Percentiles rank a stretch among this genome's conserved stretches.
Conservation (phyloP, 2,888 invertebrate species). For the Agriopis aurantiaria region DNA sequence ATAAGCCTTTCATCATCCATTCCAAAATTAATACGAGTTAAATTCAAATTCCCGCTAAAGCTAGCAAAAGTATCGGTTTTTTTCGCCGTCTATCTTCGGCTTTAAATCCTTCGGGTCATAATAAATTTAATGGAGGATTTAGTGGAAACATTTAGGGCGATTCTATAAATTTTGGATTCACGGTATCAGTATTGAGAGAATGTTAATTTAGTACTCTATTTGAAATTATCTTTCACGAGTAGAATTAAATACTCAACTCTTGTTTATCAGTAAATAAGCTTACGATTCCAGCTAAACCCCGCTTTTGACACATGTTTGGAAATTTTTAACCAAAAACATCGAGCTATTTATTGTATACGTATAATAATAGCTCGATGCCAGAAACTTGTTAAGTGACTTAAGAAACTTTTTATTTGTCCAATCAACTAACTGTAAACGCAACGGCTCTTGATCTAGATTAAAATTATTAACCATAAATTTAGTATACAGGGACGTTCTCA, state of each 20-base stretch:
- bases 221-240: background rate
- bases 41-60: conserved; percentile 14
- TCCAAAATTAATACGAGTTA: conserved; percentile 23
- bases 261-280: no score
- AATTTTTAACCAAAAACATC: no score
- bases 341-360: no score
- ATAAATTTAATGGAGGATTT: conserved; percentile 37
- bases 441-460: no score
- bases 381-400: no score
- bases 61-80: conserved; percentile 34
- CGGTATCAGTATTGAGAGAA: conserved; percentile 27
- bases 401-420: no score
- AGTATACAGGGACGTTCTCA: no score
- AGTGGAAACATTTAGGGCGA: conserved; percentile 24
- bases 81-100: conserved; percentile 26
- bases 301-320: no score
- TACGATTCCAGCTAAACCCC: no score
- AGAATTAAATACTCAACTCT: background rate
- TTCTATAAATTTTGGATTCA: conserved; percentile 33
- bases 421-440: no score
- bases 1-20: conserved; percentile 25
- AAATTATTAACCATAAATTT: no score
- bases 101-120: conserved; percentile 38
- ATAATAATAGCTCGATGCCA: no score
- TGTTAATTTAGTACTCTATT: conserved; percentile 25